Conservation (phyloP, 2,113 vertebrate species). For the Solea solea region DNA sequence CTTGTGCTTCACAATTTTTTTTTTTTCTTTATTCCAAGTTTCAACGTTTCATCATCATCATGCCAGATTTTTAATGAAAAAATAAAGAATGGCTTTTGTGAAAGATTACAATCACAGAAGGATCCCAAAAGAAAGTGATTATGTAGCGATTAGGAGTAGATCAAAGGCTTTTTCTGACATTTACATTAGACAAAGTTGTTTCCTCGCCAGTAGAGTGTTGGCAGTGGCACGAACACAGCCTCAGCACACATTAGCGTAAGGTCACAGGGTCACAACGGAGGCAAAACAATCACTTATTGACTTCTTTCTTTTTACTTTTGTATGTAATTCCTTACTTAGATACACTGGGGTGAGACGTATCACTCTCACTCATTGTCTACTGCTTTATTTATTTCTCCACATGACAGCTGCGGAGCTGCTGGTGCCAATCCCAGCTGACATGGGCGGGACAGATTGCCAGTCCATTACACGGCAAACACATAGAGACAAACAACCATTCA, state of each 20-base stretch:
- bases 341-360: constrained; percentile 6
- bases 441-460: too few species aligned
- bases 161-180: constrained; percentile 73
- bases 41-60: constrained; percentile 29
- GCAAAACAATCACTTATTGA: constrained; percentile 35
- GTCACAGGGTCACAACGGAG: constrained; percentile 8
- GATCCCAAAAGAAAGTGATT: constrained; percentile 74
- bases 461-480: too few species aligned
- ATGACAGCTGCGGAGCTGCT: too few species aligned
- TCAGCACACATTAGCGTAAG: constrained; percentile 5
- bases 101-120: constrained; percentile 55
- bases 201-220: constrained; percentile 51
- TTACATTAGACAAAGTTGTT: constrained; percentile 63
- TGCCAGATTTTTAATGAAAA: too few species aligned
- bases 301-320: constrained; percentile 29
- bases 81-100: too few species aligned
- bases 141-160: constrained; percentile 71
- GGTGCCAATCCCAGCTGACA: too few species aligned
- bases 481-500: too few species aligned
- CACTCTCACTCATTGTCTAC: too few species aligned
- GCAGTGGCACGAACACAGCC: constrained; percentile 3
- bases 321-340: constrained; percentile 13
- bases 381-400: too few species aligned
- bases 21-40: constrained; percentile 16
- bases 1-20: constrained; percentile 13